These are phyloP conservation scores for Trichonephila clavipes DNA, from an alignment of 1,140 invertebrate species.

Conservation along the genomic window DNA sequence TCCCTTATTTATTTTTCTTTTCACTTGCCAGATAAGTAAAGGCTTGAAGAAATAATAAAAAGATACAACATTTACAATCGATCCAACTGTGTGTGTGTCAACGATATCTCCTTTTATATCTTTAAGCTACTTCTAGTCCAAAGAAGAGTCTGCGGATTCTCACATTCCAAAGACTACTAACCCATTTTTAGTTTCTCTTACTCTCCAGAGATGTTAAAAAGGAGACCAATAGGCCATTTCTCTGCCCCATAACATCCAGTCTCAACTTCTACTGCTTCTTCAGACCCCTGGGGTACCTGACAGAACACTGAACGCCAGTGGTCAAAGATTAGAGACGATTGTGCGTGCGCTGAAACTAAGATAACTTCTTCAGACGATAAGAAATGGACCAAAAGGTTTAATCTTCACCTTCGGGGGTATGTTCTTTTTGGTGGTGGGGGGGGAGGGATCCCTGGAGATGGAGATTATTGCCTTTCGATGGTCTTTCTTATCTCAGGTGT, in stretches of 20 bases:
- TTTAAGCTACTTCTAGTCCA: background rate
- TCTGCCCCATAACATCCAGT: conserved; percentile 56
- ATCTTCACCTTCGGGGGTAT: conserved; percentile 58
- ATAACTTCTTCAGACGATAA: conserved; percentile 65
- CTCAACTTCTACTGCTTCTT: conserved; percentile 21
- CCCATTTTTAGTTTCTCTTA: conserved; percentile 31
- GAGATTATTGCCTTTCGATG: conserved; percentile 71
- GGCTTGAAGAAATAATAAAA: background rate
- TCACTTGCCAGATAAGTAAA: background rate
- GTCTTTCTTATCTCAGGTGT: conserved; percentile 59
- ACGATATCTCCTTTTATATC: background rate
- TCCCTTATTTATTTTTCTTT: background rate
- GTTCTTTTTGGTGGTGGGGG: background rate
- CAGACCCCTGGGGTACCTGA: background rate
- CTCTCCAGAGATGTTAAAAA: conserved; percentile 35
- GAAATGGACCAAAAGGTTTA: conserved; percentile 73
- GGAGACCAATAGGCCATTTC: conserved; percentile 55
- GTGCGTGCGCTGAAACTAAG: conserved; percentile 66
- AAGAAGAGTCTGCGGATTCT: background rate
- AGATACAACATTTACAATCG: background rate
- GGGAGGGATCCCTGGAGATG: conserved; percentile 19
- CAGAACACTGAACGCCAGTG: conserved; percentile 48
- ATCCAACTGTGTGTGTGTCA: background rate
- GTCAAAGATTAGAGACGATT: conserved; percentile 69
- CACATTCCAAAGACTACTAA: background rate